A percentile compares a stretch with the other conserved stretches of the same genome.
These are phyloP conservation scores for Berghia stephanieae DNA, from an alignment of 1,140 invertebrate genomes.

Conservation along the genomic window DNA sequence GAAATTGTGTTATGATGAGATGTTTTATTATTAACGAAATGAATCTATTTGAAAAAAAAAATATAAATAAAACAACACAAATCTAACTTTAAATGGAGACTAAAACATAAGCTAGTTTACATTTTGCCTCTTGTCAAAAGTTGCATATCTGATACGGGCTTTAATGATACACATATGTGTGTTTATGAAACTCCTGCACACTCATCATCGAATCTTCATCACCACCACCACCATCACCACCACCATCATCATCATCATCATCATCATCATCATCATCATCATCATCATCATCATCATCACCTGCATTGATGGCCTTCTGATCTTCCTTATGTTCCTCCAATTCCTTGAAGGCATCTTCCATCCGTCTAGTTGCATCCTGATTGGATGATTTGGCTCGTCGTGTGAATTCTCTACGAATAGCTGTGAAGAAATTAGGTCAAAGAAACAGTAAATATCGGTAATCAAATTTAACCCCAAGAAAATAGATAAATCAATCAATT, in stretches of 20 bases:
- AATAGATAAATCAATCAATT: too few species aligned
- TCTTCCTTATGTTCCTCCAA: constrained; percentile 48
- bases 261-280: not conserved
- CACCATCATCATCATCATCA: not conserved
- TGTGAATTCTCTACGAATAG: constrained; percentile 54
- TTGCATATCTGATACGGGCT: too few species aligned
- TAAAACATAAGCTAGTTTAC: too few species aligned
- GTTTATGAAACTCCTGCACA: too few species aligned
- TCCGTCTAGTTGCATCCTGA: constrained; percentile 43
- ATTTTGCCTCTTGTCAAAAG: too few species aligned
- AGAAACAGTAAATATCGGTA: not conserved
- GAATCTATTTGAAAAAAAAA: too few species aligned
- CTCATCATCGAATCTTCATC: not conserved
- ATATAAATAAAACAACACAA: too few species aligned
- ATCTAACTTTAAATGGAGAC: too few species aligned
- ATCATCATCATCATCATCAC: constrained; percentile 30
- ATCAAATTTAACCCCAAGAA: not conserved
- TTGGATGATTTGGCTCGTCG: constrained; percentile 45
- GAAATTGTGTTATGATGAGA: too few species aligned
- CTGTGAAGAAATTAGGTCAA: constrained; percentile 30
- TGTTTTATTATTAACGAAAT: too few species aligned
- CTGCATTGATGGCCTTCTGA: constrained; percentile 57
- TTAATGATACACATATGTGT: too few species aligned
- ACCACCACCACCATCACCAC: not conserved
- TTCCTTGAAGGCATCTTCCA: constrained; percentile 47